Conservation (phyloP, 2,888 invertebrate species). For the Lithophane semibrunnea region DNA sequence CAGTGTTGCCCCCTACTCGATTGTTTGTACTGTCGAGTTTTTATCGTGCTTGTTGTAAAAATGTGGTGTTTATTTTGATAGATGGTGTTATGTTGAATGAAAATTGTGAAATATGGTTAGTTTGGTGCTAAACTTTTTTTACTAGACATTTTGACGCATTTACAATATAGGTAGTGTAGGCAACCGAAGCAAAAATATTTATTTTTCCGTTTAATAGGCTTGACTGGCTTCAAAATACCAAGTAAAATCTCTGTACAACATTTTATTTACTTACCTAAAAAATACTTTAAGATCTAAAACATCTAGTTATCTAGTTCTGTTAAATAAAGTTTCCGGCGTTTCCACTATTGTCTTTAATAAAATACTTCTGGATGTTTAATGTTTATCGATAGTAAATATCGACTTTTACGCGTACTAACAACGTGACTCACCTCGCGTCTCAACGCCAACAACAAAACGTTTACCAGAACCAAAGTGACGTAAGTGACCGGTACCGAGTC, state of each 20-base stretch:
- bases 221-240: not conserved
- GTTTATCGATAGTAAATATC: slow-evolving; percentile 82
- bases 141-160: not conserved
- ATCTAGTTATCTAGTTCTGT: not conserved
- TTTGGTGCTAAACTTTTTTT: not conserved
- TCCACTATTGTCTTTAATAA: not conserved
- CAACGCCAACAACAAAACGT: slow-evolving; percentile 89
- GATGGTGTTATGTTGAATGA: not conserved
- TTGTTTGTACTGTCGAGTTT: slow-evolving; percentile 78
- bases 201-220: not conserved
- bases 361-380: slow-evolving; percentile 31
- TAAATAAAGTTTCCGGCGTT: not conserved
- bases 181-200: not conserved
- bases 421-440: slow-evolving; percentile 89
- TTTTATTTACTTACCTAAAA: not conserved
- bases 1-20: slow-evolving; percentile 82
- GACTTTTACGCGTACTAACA: slow-evolving; percentile 79
- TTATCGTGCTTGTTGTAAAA: slow-evolving; percentile 58
- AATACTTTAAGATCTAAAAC: not conserved
- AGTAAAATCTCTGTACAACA: not conserved
- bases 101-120: not conserved
- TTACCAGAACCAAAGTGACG: slow-evolving; percentile 81
- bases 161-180: not conserved
- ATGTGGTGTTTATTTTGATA: slow-evolving; percentile 23
- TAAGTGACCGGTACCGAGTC: slow-evolving; percentile 81